These are phyloP conservation scores for Parotocinclus haroldoi DNA, from an alignment of 2,797 vertebrate species.

Conservation along the genomic window DNA sequence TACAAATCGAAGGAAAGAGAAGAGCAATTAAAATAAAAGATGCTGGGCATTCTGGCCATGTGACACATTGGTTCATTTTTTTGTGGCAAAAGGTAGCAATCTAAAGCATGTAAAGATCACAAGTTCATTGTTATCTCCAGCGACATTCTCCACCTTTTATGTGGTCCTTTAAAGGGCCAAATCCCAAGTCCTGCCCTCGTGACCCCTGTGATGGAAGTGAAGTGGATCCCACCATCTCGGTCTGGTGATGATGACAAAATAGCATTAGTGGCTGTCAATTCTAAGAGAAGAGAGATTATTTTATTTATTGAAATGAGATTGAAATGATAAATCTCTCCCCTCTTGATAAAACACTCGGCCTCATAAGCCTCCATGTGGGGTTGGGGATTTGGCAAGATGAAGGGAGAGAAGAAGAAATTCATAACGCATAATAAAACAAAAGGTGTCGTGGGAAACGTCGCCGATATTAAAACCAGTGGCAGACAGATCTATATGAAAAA, in stretches of 20 bases:
- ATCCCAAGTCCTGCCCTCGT: neutral
- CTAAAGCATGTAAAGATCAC: too few species aligned
- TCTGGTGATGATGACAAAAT: slow-evolving; percentile 85
- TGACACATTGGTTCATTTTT: slow-evolving; percentile 53
- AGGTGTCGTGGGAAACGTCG: slow-evolving; percentile 84
- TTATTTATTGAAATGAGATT: slow-evolving; percentile 98
- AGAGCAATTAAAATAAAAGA: slow-evolving; percentile 80
- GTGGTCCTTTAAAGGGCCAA: neutral
- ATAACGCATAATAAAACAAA: slow-evolving; percentile 87
- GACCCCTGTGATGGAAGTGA: slow-evolving; percentile 30
- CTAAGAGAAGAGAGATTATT: slow-evolving; percentile 85
- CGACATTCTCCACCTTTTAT: neutral
- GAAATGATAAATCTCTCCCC: slow-evolving; percentile 89
- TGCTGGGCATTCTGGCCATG: slow-evolving; percentile 64
- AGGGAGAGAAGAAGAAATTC: slow-evolving; percentile 79
- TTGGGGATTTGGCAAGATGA: slow-evolving; percentile 84
- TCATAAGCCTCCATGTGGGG: slow-evolving; percentile 88
- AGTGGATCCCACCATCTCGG: slow-evolving; percentile 67
- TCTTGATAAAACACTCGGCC: slow-evolving; percentile 94
- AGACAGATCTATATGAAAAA: slow-evolving; percentile 86
- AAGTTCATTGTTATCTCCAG: too few species aligned
- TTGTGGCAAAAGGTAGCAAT: too few species aligned
- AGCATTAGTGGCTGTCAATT: slow-evolving; percentile 89
- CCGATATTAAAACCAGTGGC: slow-evolving; percentile 85
- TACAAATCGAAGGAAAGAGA: slow-evolving; percentile 60